A percentile compares a stretch with the other conserved stretches of the same genome.
These are phyloP conservation scores for Platyura marginata DNA, from an alignment of 1,140 invertebrate species.

Conservation along the genomic window DNA sequence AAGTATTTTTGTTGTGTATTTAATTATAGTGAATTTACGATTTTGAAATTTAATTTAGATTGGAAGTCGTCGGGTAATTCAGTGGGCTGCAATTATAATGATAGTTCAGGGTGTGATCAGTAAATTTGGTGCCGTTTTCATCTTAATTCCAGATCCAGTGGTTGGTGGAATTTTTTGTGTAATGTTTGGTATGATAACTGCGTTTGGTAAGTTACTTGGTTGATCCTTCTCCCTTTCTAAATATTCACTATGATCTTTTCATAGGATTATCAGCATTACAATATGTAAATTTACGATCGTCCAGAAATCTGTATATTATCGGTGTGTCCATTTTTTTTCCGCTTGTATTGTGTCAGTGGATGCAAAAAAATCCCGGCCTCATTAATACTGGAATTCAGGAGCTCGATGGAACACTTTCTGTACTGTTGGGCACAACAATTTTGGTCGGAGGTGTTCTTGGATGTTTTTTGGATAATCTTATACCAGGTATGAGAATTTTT, in stretches of 20 bases:
- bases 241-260: too few species aligned
- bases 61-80: slow-evolving; percentile 69
- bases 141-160: slow-evolving; percentile 77
- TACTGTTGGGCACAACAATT: slow-evolving; percentile 68
- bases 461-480: slow-evolving; percentile 66
- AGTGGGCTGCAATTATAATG: slow-evolving; percentile 60
- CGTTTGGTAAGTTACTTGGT: slow-evolving; percentile 52
- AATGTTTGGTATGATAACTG: slow-evolving; percentile 73
- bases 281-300: slow-evolving; percentile 62
- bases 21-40: slow-evolving; percentile 1
- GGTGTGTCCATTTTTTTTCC: slow-evolving; percentile 76
- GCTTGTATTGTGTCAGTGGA: slow-evolving; percentile 60
- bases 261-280: slow-evolving; percentile 60
- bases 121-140: slow-evolving; percentile 70
- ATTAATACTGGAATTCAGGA: slow-evolving; percentile 51
- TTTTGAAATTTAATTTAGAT: slow-evolving; percentile 41
- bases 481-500: slow-evolving; percentile 43
- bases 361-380: slow-evolving; percentile 39
- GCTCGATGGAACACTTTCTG: slow-evolving; percentile 53
- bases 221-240: too few species aligned
- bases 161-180: slow-evolving; percentile 74
- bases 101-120: slow-evolving; percentile 60
- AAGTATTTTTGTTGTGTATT: slow-evolving; percentile 21
- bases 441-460: slow-evolving; percentile 63
- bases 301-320: slow-evolving; percentile 72